Base-by-base conservation (phyloP, 2,888 invertebrate species). In the Choristoneura rosaceana region DNA sequence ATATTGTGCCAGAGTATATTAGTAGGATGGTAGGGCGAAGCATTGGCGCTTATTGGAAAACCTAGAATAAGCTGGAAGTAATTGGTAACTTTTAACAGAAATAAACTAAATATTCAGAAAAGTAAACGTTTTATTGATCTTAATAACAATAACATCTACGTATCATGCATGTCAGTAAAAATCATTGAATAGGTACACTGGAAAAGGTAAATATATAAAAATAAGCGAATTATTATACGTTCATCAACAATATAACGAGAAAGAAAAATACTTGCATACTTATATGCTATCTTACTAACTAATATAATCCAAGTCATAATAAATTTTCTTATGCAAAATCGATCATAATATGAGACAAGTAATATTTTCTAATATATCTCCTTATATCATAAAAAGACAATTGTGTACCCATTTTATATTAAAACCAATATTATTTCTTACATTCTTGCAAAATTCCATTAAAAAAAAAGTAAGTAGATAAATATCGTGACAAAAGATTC, bases 101-200 rank as follows among this genome's bases (percentile, higher is more conserved):
- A 25, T 10, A 67, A 71, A 60, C 61, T 2, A 45, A 8, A 5
- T 50, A n/a, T 45, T 17, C 25, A 71, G 61, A 71, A 71, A 71
- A 67, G 66, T 67, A 67, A 67, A 71, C 43, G 55, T 67, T 71
- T 66, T 58, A 66, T 55, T 62, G 25, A 71, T 55, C 43, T 71
- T 61, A n/a, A 50, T 65, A 66, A 71, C 61, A 66, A 55, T 34
- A 50, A 66, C 70, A 66, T 14, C 17, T 52, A 55, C 10, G 38
- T 59, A 66, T 17, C 45, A 34, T 43, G 52, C 60, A 66, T 55
- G 61, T 25, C 64, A 25, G 14, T 52, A 66, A 65, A 66, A 71
- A 55, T 38, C 2, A 66, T 52, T 43, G 10, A 25, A 41, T 65
- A 5, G 15, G 25, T 41, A 55, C 52, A 55, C 55, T 12, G 14